Evolutionary conservation across 2,797 vertebrate genomes (phyloP).

Genomic region (Acridotheres tristis): DNA sequence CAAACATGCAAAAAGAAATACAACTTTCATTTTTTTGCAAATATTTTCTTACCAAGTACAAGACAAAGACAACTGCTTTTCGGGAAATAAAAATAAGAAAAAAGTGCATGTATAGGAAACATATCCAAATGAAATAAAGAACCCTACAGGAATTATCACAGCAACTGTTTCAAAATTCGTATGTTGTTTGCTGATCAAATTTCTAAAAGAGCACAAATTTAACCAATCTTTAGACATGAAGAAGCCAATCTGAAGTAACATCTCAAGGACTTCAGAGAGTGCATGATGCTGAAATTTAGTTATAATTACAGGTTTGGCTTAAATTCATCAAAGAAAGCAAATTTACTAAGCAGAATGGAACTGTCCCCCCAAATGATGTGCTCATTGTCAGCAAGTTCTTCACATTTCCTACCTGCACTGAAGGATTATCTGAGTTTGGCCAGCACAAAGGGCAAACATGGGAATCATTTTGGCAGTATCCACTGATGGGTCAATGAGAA

Average conservation of each 20-base stretch:
- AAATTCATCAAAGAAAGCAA: slow-evolving; percentile 16
- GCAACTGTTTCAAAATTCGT: background rate
- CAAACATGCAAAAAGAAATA: background rate
- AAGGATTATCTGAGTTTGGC: slow-evolving; percentile 12
- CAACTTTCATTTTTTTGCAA: background rate
- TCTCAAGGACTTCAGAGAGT: background rate
- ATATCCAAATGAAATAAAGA: background rate
- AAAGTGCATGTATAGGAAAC: background rate
- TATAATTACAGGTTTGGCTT: background rate
- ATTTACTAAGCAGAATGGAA: background rate
- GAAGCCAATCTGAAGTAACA: background rate
- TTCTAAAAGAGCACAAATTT: background rate
- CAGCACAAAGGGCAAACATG: background rate
- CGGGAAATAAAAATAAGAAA: background rate
- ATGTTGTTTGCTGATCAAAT: background rate
- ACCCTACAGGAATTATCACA: background rate
- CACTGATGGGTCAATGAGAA: background rate
- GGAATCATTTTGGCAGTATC: slow-evolving; percentile 22
- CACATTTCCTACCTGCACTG: slow-evolving; percentile 18
- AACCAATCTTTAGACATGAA: background rate
- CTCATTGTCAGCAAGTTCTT: background rate
- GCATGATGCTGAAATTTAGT: background rate
- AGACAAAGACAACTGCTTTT: background rate
- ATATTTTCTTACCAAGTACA: background rate
- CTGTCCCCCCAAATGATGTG: background rate